Percentiles rank a stretch among this genome's conserved stretches.
These are phyloP conservation scores for Callyntrura sp. DNA, from an alignment of 2,888 invertebrate species.

Conservation along the genomic window DNA sequence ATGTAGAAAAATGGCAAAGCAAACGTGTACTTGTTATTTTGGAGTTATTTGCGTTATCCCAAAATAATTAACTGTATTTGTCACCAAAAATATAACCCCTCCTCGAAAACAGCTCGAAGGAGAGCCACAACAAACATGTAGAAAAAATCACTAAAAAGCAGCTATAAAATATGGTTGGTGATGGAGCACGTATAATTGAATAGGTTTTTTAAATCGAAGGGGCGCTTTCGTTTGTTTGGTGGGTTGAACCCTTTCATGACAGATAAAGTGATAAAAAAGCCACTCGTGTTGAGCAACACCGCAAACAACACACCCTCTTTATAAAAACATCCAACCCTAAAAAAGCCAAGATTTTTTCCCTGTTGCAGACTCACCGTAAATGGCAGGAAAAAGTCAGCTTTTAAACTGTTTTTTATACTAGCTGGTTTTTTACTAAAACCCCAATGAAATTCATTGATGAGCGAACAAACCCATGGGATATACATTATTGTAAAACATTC, in stretches of 20 bases:
- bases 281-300: conserved; percentile 66
- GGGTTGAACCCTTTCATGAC: conserved; percentile 74
- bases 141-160: not conserved
- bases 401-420: conserved; percentile 23
- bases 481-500: not conserved
- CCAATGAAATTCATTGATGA: conserved; percentile 1
- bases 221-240: conserved; percentile 57
- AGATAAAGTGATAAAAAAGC: conserved; percentile 73
- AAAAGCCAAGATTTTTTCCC: conserved; percentile 53
- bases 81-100: too few relatives aligned
- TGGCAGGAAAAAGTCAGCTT: conserved; percentile 55
- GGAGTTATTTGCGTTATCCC: too few relatives aligned
- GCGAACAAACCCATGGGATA: too few relatives aligned
- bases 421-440: not conserved
- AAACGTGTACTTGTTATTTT: too few relatives aligned
- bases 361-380: too few relatives aligned
- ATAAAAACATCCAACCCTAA: conserved; percentile 62
- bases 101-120: not conserved
- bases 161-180: conserved; percentile 47
- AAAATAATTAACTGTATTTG: too few relatives aligned
- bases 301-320: conserved; percentile 63
- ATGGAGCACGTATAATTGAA: conserved; percentile 53
- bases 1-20: too few relatives aligned
- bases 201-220: conserved; percentile 46
- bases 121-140: conserved; percentile 12